These are phyloP conservation scores for Pelochelys cantorii DNA, from an alignment of 2,797 vertebrate genomes.

Conservation along the genomic window DNA sequence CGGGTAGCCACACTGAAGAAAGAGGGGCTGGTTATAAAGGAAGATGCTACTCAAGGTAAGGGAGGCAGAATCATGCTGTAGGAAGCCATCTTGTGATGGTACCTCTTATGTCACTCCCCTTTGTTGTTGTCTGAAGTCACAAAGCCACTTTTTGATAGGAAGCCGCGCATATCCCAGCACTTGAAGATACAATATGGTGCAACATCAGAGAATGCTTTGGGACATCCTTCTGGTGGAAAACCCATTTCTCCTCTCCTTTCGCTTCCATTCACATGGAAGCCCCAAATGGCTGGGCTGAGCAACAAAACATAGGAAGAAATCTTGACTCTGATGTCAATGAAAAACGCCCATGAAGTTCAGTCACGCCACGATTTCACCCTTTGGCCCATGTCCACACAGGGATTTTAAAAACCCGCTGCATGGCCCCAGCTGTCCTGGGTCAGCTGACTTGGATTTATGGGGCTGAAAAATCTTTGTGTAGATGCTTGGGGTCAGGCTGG, in stretches of 20 bases:
- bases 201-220: not conserved
- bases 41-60: not conserved
- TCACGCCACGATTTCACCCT: not conserved
- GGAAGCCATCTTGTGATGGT: not conserved
- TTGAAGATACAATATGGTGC: not conserved
- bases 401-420: not conserved
- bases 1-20: not conserved
- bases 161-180: not conserved
- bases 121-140: too few species aligned
- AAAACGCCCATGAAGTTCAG: not conserved
- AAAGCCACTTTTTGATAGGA: not conserved
- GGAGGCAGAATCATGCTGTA: fast-evolving
- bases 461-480: too few species aligned
- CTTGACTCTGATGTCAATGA: not conserved
- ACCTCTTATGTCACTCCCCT: not conserved
- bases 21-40: not conserved
- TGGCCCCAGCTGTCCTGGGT: not conserved
- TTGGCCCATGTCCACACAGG: not conserved
- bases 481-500: too few species aligned
- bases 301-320: not conserved
- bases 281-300: not conserved
- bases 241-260: not conserved
- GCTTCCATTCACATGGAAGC: not conserved
- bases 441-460: not conserved
- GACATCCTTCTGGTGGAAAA: not conserved